phyloP scores from a whole-genome alignment of 2,888 invertebrate genomes.

The Agriopis marginaria region DNA sequence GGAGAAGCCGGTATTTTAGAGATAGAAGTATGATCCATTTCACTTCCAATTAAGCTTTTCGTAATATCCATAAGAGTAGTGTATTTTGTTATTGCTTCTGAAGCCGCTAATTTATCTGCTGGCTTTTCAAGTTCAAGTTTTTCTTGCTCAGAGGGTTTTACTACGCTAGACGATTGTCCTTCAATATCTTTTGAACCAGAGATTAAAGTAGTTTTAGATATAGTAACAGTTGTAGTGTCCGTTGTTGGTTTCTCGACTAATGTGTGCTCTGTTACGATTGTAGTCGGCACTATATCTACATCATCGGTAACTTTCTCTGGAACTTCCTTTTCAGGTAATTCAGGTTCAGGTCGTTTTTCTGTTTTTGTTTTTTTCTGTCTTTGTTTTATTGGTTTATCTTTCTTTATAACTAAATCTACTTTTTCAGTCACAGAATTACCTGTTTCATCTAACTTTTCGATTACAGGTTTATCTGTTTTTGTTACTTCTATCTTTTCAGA shows the following conservation, averaged over 20 bases:
- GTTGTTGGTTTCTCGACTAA: background rate
- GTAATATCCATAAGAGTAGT: too few relatives aligned
- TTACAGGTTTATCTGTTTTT: constrained; percentile 1
- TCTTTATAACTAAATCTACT: background rate
- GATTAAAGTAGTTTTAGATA: background rate
- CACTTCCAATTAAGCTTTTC: too few relatives aligned
- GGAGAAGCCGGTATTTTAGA: too few relatives aligned
- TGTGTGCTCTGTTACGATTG: background rate
- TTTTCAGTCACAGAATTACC: background rate
- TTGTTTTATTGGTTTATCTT: background rate
- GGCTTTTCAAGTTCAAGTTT: background rate
- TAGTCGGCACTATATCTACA: background rate
- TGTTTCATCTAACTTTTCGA: constrained; percentile 1
- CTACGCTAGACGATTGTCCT: background rate
- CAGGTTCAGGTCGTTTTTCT: background rate
- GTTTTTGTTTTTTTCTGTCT: background rate
- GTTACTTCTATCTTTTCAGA: background rate
- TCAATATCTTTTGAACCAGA: constrained; percentile 1
- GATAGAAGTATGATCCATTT: too few relatives aligned
- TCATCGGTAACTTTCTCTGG: background rate
- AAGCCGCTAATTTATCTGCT: too few relatives aligned
- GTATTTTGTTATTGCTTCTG: too few relatives aligned
- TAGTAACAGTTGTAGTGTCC: background rate
- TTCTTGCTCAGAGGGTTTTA: background rate
- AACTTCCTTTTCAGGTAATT: background rate